Conservation (phyloP, 2,113 vertebrate genomes). For the Gymnarchus niloticus region DNA sequence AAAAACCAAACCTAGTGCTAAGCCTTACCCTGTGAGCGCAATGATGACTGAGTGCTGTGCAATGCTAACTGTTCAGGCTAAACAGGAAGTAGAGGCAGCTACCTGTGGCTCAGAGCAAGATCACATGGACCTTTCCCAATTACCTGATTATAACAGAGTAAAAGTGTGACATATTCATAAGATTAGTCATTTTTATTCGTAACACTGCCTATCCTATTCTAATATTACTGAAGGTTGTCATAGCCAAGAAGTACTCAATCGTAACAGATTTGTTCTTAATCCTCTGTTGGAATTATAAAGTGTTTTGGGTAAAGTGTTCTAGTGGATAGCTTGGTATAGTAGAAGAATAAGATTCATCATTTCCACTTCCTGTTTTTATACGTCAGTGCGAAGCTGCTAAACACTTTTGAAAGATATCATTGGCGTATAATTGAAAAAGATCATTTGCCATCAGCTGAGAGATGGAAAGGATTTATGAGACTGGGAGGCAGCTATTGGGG, state of each 20-base stretch:
- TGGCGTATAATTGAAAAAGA: not conserved
- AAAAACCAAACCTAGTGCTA: not conserved
- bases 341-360: not conserved
- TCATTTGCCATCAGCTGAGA: not conserved
- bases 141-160: not conserved
- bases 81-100: not conserved
- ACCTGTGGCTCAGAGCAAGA: not conserved
- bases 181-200: not conserved
- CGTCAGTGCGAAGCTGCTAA: not conserved
- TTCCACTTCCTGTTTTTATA: not conserved
- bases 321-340: not conserved
- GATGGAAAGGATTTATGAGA: not conserved
- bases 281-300: not conserved
- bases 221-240: not conserved
- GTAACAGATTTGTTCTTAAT: not conserved
- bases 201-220: not conserved
- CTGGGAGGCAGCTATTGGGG: not conserved
- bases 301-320: not conserved
- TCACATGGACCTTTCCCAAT: not conserved
- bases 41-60: not conserved
- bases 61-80: not conserved
- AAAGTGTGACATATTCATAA: not conserved
- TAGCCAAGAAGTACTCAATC: not conserved
- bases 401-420: not conserved
- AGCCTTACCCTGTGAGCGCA: not conserved